These are phyloP conservation scores for Baryphthengus martii DNA, from an alignment of 2,113 vertebrate genomes.

Conservation along the genomic window DNA sequence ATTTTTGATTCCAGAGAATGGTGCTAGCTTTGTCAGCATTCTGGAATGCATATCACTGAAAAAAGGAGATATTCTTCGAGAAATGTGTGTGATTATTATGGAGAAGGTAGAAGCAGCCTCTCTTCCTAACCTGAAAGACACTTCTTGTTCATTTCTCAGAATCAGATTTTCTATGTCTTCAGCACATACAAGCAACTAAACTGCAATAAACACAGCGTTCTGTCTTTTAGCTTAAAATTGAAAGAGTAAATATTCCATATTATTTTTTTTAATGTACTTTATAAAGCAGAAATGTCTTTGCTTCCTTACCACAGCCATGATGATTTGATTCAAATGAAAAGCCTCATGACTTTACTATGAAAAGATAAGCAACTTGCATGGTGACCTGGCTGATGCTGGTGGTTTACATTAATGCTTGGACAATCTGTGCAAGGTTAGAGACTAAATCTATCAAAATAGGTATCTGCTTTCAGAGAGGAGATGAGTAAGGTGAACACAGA, in stretches of 20 bases:
- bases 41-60: neutral
- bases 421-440: conserved; percentile 18
- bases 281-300: neutral
- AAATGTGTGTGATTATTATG: neutral
- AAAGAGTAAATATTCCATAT: neutral
- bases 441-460: neutral
- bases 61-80: neutral
- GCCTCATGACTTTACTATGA: neutral
- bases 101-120: neutral
- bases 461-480: neutral
- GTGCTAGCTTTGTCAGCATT: neutral
- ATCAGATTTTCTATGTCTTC: neutral
- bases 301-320: neutral
- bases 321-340: neutral
- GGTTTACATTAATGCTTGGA: conserved; percentile 23
- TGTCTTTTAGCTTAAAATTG: conserved; percentile 27
- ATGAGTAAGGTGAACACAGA: neutral
- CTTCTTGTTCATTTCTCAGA: neutral
- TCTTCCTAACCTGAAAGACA: neutral
- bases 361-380: neutral
- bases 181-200: neutral
- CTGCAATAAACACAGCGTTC: neutral
- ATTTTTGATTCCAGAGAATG: neutral
- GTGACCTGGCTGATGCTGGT: neutral
- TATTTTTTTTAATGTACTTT: neutral